Conservation (phyloP, 1,140 invertebrate species). For the Zaprionus gabonicus region DNA sequence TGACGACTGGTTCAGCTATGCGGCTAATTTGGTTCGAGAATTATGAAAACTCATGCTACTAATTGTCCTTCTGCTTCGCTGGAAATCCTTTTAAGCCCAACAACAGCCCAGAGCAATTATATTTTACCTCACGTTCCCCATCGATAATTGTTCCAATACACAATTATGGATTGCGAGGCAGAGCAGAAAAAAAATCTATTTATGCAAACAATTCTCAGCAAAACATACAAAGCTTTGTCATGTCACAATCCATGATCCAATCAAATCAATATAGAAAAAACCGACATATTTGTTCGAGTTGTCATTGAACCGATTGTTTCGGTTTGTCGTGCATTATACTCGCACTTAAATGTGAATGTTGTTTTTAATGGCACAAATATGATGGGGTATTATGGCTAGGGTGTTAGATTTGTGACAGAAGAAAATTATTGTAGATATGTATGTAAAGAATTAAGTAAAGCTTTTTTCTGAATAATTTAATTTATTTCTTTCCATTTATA, state of each 20-base stretch:
- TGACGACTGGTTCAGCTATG: constrained; percentile 1
- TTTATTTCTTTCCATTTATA: no score
- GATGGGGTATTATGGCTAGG: neutral
- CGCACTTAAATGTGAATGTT: constrained; percentile 69
- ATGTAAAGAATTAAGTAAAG: no score
- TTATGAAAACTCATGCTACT: constrained; percentile 75
- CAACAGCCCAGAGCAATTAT: constrained; percentile 41
- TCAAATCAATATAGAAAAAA: constrained; percentile 48
- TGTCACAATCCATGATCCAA: constrained; percentile 36
- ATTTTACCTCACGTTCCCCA: constrained; percentile 29
- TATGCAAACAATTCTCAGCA: constrained; percentile 68
- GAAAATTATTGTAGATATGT: neutral
- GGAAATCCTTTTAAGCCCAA: constrained; percentile 47
- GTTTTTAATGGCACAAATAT: constrained; percentile 12
- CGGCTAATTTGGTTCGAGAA: constrained; percentile 58
- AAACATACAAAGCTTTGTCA: constrained; percentile 18
- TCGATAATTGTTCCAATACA: constrained; percentile 61
- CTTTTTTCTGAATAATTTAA: no score
- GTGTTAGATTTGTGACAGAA: neutral
- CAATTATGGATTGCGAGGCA: constrained; percentile 54
- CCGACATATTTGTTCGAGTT: constrained; percentile 63
- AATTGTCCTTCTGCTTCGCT: constrained; percentile 58
- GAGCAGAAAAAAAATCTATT: constrained; percentile 43
- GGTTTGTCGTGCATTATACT: constrained; percentile 31
- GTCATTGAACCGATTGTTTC: constrained; percentile 76